These are phyloP conservation scores for Laticauda laticaudata DNA, from an alignment of 2,113 vertebrate species.

Conservation along the genomic window DNA sequence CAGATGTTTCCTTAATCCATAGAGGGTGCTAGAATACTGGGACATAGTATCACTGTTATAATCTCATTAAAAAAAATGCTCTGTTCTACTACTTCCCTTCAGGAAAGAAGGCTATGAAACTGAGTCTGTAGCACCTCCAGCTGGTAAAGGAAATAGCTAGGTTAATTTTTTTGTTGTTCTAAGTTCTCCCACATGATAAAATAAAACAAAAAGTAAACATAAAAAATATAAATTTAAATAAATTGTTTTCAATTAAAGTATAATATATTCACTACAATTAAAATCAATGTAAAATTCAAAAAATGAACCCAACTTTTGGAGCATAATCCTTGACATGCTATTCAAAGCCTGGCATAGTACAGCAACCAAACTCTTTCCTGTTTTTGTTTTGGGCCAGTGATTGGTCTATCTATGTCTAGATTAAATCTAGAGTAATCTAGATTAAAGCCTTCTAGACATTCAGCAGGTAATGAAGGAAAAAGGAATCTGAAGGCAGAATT, in stretches of 20 bases:
- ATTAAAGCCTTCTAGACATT: background rate
- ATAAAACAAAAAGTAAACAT: background rate
- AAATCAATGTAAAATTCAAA: background rate
- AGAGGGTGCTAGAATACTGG: background rate
- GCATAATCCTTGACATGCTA: background rate
- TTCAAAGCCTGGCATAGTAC: background rate
- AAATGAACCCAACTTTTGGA: background rate
- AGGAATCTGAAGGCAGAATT: background rate
- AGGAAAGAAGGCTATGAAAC: background rate
- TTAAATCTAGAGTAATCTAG: background rate
- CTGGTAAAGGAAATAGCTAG: background rate
- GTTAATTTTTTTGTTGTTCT: background rate
- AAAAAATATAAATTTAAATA: background rate
- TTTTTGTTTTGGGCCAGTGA: background rate
- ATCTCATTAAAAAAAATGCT: background rate
- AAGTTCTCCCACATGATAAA: background rate
- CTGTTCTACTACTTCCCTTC: background rate
- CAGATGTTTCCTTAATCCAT: background rate
- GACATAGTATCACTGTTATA: background rate
- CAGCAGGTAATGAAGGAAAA: background rate
- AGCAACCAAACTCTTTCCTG: background rate
- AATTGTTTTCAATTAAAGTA: background rate
- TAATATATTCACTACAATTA: background rate
- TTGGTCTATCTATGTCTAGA: background rate
- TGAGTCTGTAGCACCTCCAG: background rate